phyloP scores from a whole-genome alignment of 1,140 invertebrate species.

The Archivesica marissinica region DNA sequence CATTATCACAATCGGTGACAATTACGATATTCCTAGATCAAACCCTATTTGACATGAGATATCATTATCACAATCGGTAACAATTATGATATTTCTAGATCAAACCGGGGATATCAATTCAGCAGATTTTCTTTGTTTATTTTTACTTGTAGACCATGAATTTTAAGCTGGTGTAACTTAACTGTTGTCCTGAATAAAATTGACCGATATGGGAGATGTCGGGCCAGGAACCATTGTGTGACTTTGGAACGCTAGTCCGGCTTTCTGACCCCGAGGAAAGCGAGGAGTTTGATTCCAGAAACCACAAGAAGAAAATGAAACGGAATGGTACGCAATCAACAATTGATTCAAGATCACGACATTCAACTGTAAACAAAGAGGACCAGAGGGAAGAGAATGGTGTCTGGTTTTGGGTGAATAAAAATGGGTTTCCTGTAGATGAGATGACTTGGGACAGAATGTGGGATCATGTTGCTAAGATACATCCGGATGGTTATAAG shows the following conservation, averaged over 20 bases:
- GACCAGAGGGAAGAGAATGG: conserved; percentile 80
- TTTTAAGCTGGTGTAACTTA: no score
- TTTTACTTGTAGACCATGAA: no score
- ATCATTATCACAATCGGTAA: no score
- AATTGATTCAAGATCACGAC: conserved; percentile 23
- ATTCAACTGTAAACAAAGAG: conserved; percentile 64
- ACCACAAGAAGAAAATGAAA: conserved; percentile 40
- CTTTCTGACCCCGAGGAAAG: conserved; percentile 20
- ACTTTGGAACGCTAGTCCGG: conserved; percentile 25
- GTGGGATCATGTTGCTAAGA: conserved; percentile 82
- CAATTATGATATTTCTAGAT: no score
- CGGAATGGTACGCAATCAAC: conserved; percentile 40
- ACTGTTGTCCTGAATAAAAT: no score
- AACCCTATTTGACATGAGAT: no score
- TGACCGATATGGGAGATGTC: neutral
- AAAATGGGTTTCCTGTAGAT: conserved; percentile 82
- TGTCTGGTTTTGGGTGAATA: conserved; percentile 83
- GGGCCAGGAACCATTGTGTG: neutral
- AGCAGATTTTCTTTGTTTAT: no score
- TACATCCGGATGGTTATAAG: conserved; percentile 80
- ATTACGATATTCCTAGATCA: no score
- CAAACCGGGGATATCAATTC: no score
- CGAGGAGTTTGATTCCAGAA: neutral
- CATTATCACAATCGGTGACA: no score
- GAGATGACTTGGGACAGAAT: conserved; percentile 82